phyloP scores from a whole-genome alignment of 2,113 vertebrate genomes.

The Syngnathus floridae region DNA sequence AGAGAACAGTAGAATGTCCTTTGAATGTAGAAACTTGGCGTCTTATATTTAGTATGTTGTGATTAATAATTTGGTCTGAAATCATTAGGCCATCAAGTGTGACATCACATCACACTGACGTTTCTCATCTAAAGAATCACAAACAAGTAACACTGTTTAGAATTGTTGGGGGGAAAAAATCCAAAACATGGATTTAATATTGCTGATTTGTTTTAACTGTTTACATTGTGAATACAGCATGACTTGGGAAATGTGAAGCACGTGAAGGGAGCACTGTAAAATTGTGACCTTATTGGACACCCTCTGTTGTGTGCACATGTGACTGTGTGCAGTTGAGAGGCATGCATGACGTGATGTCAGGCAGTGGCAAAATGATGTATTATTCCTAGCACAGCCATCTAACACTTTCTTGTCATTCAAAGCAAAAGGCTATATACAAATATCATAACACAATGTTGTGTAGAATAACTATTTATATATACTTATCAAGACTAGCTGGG shows the following conservation, averaged over 20 bases:
- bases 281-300: constrained; percentile 24
- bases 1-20: neutral
- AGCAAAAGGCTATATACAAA: neutral
- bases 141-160: neutral
- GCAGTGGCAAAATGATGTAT: neutral
- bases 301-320: constrained; percentile 33
- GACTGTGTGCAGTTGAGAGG: constrained; percentile 12
- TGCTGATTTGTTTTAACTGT: neutral
- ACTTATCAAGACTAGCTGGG: too few relatives aligned
- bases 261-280: constrained; percentile 11
- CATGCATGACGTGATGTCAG: constrained; percentile 22
- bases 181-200: neutral
- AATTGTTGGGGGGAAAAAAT: neutral
- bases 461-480: too few relatives aligned
- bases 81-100: neutral
- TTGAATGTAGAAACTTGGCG: neutral
- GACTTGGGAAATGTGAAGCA: constrained; percentile 32
- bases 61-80: neutral
- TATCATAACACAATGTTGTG: too few relatives aligned
- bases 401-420: neutral
- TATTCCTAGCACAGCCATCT: neutral
- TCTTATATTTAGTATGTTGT: neutral
- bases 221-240: neutral
- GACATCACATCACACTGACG: neutral
- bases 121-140: neutral